These are phyloP conservation scores for Meriones unguiculatus DNA, from an alignment of 2,113 vertebrate genomes.

Conservation along the genomic window DNA sequence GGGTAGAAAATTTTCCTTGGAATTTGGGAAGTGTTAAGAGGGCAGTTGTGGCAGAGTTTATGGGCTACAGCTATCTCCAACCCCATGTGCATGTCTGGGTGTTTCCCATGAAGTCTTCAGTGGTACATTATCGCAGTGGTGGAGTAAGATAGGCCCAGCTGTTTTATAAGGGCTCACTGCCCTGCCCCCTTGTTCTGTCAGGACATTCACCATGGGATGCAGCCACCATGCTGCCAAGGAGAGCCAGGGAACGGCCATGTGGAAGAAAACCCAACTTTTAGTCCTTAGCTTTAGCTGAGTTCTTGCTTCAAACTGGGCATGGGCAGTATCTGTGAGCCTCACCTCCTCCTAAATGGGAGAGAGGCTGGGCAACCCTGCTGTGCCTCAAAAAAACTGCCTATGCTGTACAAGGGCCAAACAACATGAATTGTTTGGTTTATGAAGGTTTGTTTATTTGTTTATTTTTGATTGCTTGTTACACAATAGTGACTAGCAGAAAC, in stretches of 20 bases:
- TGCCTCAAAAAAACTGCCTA: neutral
- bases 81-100: neutral
- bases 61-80: neutral
- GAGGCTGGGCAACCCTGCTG: neutral
- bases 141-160: too few relatives aligned
- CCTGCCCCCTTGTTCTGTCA: neutral
- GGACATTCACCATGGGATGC: neutral
- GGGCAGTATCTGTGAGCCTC: neutral
- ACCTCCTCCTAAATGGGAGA: neutral
- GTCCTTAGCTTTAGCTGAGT: neutral
- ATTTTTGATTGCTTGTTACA: neutral
- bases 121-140: neutral
- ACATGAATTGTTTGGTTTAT: neutral
- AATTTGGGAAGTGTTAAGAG: neutral
- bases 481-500: neutral
- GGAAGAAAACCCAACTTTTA: neutral
- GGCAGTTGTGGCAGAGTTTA: neutral
- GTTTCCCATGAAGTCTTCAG: neutral
- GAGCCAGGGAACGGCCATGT: neutral
- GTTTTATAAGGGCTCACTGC: neutral
- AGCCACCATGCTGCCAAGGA: neutral
- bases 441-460: neutral
- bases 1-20: neutral
- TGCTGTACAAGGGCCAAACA: neutral
- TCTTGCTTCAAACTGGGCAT: neutral